phyloP scores from a whole-genome alignment of 2,888 invertebrate species.

The Sthenelais limicola region DNA sequence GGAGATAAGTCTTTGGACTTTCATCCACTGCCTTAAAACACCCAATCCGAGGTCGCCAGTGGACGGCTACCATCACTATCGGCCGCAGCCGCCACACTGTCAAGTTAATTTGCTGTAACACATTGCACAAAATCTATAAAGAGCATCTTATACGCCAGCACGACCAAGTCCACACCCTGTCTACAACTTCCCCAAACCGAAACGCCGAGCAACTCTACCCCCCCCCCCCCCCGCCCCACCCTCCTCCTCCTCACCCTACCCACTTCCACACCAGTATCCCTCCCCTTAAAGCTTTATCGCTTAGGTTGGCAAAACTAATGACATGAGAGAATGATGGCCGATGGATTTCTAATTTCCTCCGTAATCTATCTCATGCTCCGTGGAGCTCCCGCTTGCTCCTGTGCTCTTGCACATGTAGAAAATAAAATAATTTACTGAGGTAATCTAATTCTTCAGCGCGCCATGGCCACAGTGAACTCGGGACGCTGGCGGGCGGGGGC shows the following conservation, averaged over 20 bases:
- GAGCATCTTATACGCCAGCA: no score
- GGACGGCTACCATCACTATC: no score
- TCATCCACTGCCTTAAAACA: no score
- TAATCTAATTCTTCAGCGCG: conserved; percentile 26
- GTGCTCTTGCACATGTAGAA: conserved; percentile 32
- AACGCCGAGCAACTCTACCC: background rate
- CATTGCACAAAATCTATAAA: conserved; percentile 34
- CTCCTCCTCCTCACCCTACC: background rate
- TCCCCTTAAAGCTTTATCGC: background rate
- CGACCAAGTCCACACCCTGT: no score
- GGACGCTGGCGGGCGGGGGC: conserved; percentile 5
- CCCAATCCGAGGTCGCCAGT: no score
- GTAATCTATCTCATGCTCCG: conserved; percentile 38
- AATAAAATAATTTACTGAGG: conserved; percentile 38
- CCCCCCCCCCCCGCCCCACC: conserved; percentile 6
- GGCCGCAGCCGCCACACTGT: conserved; percentile 26
- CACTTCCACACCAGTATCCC: background rate
- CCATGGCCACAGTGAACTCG: conserved; percentile 19
- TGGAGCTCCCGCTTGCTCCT: background rate
- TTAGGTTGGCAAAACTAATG: conserved; percentile 15
- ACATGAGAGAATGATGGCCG: conserved; percentile 36
- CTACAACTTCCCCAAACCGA: background rate
- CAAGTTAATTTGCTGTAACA: conserved; percentile 35
- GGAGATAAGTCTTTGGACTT: no score
- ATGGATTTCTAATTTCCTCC: conserved; percentile 40